These are phyloP conservation scores for Conus betulinus DNA, from an alignment of 1,140 invertebrate genomes.

Conservation along the genomic window DNA sequence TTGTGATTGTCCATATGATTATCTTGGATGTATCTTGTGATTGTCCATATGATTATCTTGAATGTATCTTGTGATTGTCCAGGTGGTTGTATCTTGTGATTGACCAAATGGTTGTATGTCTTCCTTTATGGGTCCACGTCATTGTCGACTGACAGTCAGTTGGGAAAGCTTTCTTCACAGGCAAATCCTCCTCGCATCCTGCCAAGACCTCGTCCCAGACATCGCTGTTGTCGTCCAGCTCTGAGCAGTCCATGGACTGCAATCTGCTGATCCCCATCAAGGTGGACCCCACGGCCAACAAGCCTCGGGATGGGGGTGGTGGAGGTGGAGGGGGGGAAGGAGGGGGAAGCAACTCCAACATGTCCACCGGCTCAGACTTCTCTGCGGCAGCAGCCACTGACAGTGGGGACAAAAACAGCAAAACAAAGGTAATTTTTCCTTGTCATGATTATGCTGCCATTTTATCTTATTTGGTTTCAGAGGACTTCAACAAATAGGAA, in stretches of 20 bases:
- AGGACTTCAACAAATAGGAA: too few species aligned
- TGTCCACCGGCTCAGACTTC: slow-evolving; percentile 66
- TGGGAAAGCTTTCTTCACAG: neutral
- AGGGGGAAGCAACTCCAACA: slow-evolving; percentile 59
- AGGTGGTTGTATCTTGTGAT: too few species aligned
- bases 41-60: too few species aligned
- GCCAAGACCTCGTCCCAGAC: slow-evolving; percentile 65
- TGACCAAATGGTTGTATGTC: too few species aligned
- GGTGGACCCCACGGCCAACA: slow-evolving; percentile 40
- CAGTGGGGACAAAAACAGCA: neutral
- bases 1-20: too few species aligned
- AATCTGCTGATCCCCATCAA: slow-evolving; percentile 47
- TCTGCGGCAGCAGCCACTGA: slow-evolving; percentile 46
- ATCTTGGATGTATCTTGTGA: too few species aligned
- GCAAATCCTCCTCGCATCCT: slow-evolving; percentile 37
- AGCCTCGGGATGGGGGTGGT: slow-evolving; percentile 38
- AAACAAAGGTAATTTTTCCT: neutral
- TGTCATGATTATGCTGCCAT: too few species aligned
- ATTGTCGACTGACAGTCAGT: neutral
- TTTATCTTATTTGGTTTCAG: too few species aligned
- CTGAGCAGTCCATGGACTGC: slow-evolving; percentile 71
- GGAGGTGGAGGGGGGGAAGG: neutral
- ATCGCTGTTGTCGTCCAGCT: slow-evolving; percentile 66
- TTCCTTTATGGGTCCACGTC: neutral
- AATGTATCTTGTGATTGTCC: too few species aligned